Conservation (phyloP, 2,888 invertebrate genomes). For the Brachypterus glaber region DNA sequence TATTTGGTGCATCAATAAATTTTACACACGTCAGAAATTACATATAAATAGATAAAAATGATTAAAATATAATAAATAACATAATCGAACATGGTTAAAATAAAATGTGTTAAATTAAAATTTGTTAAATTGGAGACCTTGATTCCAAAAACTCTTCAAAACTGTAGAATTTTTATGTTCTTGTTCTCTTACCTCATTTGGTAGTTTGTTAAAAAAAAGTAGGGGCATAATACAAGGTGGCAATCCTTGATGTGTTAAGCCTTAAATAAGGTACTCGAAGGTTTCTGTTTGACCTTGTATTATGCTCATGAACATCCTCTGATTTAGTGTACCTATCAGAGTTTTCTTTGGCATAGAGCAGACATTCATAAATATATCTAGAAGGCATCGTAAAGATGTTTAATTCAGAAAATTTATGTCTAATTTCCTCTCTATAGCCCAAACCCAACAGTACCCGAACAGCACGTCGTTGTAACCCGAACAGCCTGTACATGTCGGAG, state of each 20-base stretch:
- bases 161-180: background rate
- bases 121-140: no score
- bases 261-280: background rate
- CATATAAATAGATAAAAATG: no score
- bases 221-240: background rate
- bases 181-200: background rate
- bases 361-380: background rate
- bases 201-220: background rate
- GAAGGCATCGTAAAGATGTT: no score
- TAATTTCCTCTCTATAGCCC: background rate
- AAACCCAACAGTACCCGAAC: background rate
- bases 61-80: no score
- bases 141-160: no score
- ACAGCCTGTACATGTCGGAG: background rate
- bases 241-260: background rate
- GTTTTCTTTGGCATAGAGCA: background rate
- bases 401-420: background rate
- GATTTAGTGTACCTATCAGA: background rate
- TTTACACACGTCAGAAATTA: no score
- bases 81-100: no score
- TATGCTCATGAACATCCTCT: background rate
- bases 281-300: background rate
- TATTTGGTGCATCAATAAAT: no score
- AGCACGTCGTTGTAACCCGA: background rate
- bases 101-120: no score